Evolutionary conservation across 2,888 invertebrate genomes (phyloP), one percentile per base, ranked within the genome.

Genomic region (Amphipyra berbera): DNA sequence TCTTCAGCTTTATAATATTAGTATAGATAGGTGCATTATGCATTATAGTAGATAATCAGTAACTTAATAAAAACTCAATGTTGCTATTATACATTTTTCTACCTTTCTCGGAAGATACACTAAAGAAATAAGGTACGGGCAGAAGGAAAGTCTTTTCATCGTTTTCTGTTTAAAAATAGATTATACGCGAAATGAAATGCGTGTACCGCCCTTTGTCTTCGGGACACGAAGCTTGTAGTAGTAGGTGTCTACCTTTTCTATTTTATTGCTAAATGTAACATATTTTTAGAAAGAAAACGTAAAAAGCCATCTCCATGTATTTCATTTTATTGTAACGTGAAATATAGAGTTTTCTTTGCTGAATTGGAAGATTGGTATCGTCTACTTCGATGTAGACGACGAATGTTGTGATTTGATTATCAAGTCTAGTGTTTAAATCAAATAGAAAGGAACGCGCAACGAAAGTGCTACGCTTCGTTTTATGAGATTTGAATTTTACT

Each of bases 121-220:
- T n/a, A 10, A 1, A 7, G 6, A 5, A 4, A 13, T 37, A 30
- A 0, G 10, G 7, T 12, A 14, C 3, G 7, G 3, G 9, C 21
- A 47, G 8, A 30, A 12, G n/a, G 10, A 13, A n/a, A 15, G 2
- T 13, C 8, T 27, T 47, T 35, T n/a, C n/a, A 35, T 7, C 15
- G 58, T 40, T 6, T 3, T 14, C 27, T 57, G 52, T 35, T 71
- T 44, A 66, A 71, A 61, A 65, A 66, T 66, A 55, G 14, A 71
- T 62, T 37, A 58, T 44, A 58, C 47, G 14, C 6, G 15, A 60
- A 67, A 62, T 67, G 57, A 65, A 70, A 47, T 33, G 46, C 54
- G 35, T 57, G 21, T 53, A 33, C 59, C 42, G 8, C 33, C 0
- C 4, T 50, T 54, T 67, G 47, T 63, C 30, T 49, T 30, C 15